phyloP scores from a whole-genome alignment of 2,888 invertebrate genomes.

The Meliscaeva auricollis region DNA sequence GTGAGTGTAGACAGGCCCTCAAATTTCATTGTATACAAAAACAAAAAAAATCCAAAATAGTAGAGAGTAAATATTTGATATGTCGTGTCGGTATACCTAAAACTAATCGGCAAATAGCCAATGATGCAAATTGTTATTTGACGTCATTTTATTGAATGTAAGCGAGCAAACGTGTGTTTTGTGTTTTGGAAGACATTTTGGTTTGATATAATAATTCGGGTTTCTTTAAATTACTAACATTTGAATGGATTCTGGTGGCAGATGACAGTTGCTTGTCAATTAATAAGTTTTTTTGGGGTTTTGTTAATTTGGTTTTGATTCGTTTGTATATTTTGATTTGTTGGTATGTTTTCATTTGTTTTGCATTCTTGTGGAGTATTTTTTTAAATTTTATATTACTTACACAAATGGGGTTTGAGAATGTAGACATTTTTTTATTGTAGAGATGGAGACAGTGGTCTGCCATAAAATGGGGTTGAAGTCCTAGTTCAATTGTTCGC shows the following conservation, averaged over 20 bases:
- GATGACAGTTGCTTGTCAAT: conserved; percentile 50
- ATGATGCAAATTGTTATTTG: conserved; percentile 53
- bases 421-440: conserved; percentile 25
- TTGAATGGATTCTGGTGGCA: conserved; percentile 31
- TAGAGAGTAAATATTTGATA: conserved; percentile 54
- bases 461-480: background rate
- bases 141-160: conserved; percentile 52
- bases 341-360: conserved; percentile 1
- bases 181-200: conserved; percentile 10
- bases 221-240: conserved; percentile 51
- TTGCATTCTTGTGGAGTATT: background rate
- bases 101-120: conserved; percentile 48
- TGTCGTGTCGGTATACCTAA: background rate
- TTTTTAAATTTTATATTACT: background rate
- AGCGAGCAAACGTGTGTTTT: conserved; percentile 10
- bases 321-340: conserved; percentile 8
- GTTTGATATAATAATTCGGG: conserved; percentile 41
- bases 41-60: conserved; percentile 35
- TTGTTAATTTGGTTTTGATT: conserved; percentile 3
- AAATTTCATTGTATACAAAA: conserved; percentile 63
- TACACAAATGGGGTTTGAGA: background rate
- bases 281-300: conserved; percentile 40
- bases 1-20: conserved; percentile 60
- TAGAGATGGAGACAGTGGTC: conserved; percentile 18
- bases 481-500: background rate